Conservation (phyloP, 2,888 invertebrate species). For the Patella pellucida region DNA sequence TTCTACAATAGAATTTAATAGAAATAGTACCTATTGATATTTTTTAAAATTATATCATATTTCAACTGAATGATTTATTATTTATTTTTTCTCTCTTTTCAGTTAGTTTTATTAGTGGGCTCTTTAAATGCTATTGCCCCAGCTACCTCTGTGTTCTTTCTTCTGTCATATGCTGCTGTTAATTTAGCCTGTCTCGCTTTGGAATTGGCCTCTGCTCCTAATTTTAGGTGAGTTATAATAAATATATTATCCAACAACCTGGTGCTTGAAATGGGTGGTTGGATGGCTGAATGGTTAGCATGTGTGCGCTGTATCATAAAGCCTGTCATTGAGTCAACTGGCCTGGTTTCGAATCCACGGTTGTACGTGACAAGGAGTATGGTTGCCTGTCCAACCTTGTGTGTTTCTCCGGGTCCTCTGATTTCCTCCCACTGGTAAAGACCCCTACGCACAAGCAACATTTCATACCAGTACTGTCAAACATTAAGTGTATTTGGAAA, state of each 20-base stretch:
- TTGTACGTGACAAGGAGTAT: too few relatives aligned
- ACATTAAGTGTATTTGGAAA: too few relatives aligned
- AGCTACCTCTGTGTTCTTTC: conserved; percentile 95
- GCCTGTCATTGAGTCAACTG: too few relatives aligned
- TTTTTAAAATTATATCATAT: not conserved
- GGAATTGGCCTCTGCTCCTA: conserved; percentile 97
- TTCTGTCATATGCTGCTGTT: conserved; percentile 95
- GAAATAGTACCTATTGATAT: not conserved
- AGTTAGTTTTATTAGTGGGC: conserved; percentile 88
- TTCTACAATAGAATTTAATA: not conserved
- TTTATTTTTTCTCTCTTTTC: conserved; percentile 36
- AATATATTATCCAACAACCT: not conserved
- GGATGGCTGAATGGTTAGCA: too few relatives aligned
- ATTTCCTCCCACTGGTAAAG: too few relatives aligned
- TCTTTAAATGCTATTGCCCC: conserved; percentile 96
- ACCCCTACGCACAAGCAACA: too few relatives aligned
- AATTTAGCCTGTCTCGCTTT: conserved; percentile 96
- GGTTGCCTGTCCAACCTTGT: too few relatives aligned
- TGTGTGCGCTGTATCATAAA: too few relatives aligned
- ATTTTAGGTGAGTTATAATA: conserved; percentile 82
- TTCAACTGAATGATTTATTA: not conserved
- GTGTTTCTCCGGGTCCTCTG: too few relatives aligned
- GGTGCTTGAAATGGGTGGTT: too few relatives aligned
- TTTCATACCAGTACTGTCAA: too few relatives aligned
- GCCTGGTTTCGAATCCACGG: too few relatives aligned